Conservation (phyloP, 1,140 invertebrate species). For the Orussus abietinus region DNA sequence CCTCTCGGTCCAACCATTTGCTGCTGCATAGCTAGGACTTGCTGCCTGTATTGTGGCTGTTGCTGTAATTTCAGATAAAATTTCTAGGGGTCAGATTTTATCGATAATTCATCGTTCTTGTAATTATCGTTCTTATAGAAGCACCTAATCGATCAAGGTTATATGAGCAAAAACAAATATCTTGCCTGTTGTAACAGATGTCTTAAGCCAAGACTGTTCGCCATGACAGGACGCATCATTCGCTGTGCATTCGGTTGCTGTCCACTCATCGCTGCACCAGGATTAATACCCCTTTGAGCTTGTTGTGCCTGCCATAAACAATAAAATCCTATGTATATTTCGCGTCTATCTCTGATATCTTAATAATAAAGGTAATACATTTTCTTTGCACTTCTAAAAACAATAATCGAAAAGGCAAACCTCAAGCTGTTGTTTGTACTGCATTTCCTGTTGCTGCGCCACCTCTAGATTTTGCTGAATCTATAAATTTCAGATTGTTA, state of each 20-base stretch:
- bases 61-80: no score
- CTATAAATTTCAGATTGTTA: conserved; percentile 44
- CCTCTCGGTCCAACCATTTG: conserved; percentile 47
- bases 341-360: no score
- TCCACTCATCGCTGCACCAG: conserved; percentile 39
- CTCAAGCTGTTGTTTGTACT: conserved; percentile 71
- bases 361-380: no score
- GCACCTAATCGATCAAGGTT: no score
- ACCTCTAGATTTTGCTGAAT: conserved; percentile 70
- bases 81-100: no score
- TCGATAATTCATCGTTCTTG: no score
- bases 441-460: conserved; percentile 73
- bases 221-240: conserved; percentile 62
- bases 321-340: no score
- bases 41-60: conserved; percentile 51
- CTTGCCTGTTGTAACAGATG: conserved; percentile 66
- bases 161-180: no score
- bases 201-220: conserved; percentile 65
- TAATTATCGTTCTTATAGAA: no score
- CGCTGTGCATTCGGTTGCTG: conserved; percentile 54
- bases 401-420: no score
- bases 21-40: conserved; percentile 51
- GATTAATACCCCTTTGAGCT: conserved; percentile 45
- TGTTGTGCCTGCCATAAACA: conserved; percentile 48
- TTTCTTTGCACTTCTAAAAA: no score